Evolutionary conservation across 2,888 invertebrate genomes (phyloP).

Genomic region (Reticulitermes lucifugus): DNA sequence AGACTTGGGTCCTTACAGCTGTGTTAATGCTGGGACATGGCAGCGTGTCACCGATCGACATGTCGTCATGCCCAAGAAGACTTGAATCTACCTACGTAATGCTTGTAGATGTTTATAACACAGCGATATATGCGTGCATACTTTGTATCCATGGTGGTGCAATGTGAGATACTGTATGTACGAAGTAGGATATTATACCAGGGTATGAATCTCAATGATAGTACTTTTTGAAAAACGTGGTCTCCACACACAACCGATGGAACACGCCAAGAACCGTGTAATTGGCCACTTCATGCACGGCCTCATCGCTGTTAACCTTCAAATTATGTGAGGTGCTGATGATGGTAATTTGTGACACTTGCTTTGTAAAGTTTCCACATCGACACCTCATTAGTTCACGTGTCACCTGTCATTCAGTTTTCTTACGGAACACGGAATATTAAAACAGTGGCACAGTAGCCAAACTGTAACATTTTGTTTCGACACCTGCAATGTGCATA

Average conservation of each 20-base stretch:
- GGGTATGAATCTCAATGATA: not conserved
- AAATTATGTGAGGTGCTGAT: not conserved
- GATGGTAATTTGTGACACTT: not conserved
- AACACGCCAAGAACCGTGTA: not conserved
- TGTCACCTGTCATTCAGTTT: not conserved
- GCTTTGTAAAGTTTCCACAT: not conserved
- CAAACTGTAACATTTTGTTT: too few relatives aligned
- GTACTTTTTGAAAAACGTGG: not conserved
- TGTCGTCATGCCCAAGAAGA: too few relatives aligned
- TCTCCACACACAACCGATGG: not conserved
- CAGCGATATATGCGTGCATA: too few relatives aligned
- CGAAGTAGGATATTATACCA: not conserved
- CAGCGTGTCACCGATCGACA: too few relatives aligned
- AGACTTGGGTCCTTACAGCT: too few relatives aligned
- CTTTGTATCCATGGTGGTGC: not conserved
- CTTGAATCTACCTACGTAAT: too few relatives aligned
- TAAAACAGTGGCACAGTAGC: not conserved
- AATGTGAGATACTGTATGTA: not conserved
- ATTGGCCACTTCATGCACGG: not conserved
- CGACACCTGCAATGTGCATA: too few relatives aligned
- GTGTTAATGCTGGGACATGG: too few relatives aligned
- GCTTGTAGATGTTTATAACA: too few relatives aligned
- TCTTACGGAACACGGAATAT: too few relatives aligned
- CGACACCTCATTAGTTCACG: not conserved
- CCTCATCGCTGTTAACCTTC: not conserved